Evolutionary conservation across 2,888 invertebrate species (phyloP), one percentile per base, ranked within the genome.

Genomic region (Leucoma salicis): DNA sequence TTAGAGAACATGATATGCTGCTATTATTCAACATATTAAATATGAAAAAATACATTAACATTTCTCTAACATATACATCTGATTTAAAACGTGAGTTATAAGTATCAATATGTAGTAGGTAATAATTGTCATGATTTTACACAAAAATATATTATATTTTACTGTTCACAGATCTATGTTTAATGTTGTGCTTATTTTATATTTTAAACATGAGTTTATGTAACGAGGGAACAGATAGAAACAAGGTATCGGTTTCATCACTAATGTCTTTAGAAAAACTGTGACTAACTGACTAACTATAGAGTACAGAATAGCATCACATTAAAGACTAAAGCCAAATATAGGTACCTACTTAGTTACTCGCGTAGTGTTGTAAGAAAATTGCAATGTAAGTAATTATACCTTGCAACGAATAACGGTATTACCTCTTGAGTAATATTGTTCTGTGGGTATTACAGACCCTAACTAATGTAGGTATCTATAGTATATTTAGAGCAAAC

Each of bases 1-100:
- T 79, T 83, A 85, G 64, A 82, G 85, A 85, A 84, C 82, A 77
- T 85, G 87, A 87, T 87, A 87, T 87, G 85, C 80, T 63, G 69
- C 63, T 58, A 70, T 68, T 78, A 71, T 71, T n/a, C n/a, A n/a
- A n/a, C n/a, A 65, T 59, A 66, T 65, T 66, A 67, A 58, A 65
- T 46, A 63, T 54, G 74, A 75, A 81, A 80, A 82, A 76, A 82
- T 77, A 82, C n/a, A n/a, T n/a, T n/a, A n/a, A n/a, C n/a, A n/a
- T n/a, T n/a, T n/a, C n/a, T n/a, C n/a, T 75, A 73, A 68, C 57
- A 62, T 63, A 55, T 21, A 57, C 25, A 53, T 70, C 49, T 66
- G 62, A 61, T 61, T 55, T 49, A 25, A 61, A 21, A 57, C 53
- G 45, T 49, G 50, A 49, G n/a, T 47, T 54, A 46, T 41, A 37